phyloP scores from a whole-genome alignment of 2,113 vertebrate genomes.

The Enhydra lutris region DNA sequence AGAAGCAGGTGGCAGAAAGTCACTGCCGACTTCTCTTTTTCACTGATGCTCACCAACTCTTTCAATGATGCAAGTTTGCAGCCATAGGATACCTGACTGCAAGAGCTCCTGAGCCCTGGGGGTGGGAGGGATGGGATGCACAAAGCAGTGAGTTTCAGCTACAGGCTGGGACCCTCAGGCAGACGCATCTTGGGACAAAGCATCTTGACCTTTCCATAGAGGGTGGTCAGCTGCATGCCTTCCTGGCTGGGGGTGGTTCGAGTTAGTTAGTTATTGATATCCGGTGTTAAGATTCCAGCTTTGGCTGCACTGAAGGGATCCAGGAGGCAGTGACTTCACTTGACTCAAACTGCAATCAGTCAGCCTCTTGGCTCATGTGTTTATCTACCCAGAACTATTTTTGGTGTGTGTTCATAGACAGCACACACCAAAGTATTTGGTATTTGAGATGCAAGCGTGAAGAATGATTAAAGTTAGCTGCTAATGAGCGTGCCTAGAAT shows the following conservation, averaged over 20 bases:
- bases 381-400: conserved; percentile 59
- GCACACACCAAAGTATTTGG: conserved; percentile 60
- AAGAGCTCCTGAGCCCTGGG: not conserved
- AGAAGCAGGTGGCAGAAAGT: not conserved
- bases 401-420: conserved; percentile 69
- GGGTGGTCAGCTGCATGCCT: not conserved
- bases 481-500: conserved; percentile 74
- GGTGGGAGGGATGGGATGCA: not conserved
- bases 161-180: not conserved
- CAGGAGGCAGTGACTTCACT: conserved; percentile 22
- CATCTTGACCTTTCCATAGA: not conserved
- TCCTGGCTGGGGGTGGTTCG: not conserved
- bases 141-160: not conserved
- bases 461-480: conserved; percentile 71
- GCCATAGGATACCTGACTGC: not conserved
- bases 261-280: not conserved
- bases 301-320: conserved; percentile 22
- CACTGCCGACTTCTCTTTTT: not conserved
- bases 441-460: conserved; percentile 63
- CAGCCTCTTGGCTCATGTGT: not conserved
- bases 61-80: not conserved
- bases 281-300: not conserved
- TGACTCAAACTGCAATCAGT: conserved; percentile 56
- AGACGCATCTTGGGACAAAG: not conserved
- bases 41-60: not conserved